Percentiles rank a stretch among this genome's conserved stretches.
These are phyloP conservation scores for Calcarius lapponicus DNA, from an alignment of 2,797 vertebrate species.

Conservation along the genomic window DNA sequence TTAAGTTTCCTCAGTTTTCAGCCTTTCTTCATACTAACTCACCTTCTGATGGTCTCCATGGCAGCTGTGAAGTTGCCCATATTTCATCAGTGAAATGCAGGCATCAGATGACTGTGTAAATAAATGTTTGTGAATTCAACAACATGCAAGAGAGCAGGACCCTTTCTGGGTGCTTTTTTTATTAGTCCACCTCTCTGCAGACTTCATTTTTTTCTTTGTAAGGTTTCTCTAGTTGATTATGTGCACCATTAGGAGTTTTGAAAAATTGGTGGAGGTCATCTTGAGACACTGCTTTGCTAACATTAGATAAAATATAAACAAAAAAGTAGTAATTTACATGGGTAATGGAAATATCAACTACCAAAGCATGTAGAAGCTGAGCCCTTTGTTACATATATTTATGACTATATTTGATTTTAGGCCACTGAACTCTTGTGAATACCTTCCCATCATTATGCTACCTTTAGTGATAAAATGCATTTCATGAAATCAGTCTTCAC, in stretches of 20 bases:
- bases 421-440: not conserved
- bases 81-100: not conserved
- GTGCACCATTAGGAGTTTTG: not conserved
- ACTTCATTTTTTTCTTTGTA: not conserved
- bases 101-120: not conserved
- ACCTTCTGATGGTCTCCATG: not conserved
- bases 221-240: not conserved
- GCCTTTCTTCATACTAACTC: not conserved
- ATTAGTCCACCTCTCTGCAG: not conserved
- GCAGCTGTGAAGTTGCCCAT: not conserved
- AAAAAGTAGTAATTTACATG: not conserved
- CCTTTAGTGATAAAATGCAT: not conserved
- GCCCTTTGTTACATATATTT: not conserved
- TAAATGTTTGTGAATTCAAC: not conserved
- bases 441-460: not conserved
- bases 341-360: not conserved
- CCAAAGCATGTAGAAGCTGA: not conserved
- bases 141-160: not conserved
- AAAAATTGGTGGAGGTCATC: not conserved
- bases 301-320: not conserved
- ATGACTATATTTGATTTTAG: not conserved
- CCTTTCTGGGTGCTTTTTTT: not conserved
- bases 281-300: not conserved
- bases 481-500: not conserved
- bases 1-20: not conserved